Conservation (phyloP, 92 coral and sea anemone species). For the Desmophyllum pertusum region DNA sequence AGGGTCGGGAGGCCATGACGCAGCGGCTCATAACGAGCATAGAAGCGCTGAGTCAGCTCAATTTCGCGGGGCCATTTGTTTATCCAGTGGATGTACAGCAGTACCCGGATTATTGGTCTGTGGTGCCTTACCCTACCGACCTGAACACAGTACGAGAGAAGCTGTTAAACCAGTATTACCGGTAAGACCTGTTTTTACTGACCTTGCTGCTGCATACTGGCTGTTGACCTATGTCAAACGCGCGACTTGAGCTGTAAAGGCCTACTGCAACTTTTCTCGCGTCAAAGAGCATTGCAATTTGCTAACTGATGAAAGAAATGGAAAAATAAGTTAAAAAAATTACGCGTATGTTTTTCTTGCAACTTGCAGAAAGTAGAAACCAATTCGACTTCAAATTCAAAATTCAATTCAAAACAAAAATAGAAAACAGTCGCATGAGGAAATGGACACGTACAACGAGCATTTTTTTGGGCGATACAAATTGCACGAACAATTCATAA, state of each 20-base stretch:
- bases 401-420: too few relatives aligned
- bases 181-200: conserved; percentile 55
- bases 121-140: conserved; percentile 92
- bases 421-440: too few relatives aligned
- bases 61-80: conserved; percentile 94
- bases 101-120: conserved; percentile 97
- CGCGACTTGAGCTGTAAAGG: neutral
- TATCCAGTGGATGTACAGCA: conserved; percentile 96
- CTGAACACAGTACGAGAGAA: conserved; percentile 80
- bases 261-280: neutral
- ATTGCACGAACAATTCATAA: too few relatives aligned
- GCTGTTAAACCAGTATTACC: conserved; percentile 83
- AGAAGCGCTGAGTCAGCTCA: conserved; percentile 82
- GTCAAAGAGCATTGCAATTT: neutral
- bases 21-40: conserved; percentile 76
- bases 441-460: too few relatives aligned
- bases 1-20: conserved; percentile 82
- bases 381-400: too few relatives aligned
- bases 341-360: too few relatives aligned
- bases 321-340: too few relatives aligned
- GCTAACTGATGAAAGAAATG: neutral
- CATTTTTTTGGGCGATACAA: too few relatives aligned
- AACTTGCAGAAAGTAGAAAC: too few relatives aligned
- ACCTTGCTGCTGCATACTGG: neutral
- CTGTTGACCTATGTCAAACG: neutral